A percentile compares a stretch with the other conserved stretches of the same genome.
Evolutionary conservation across 1,140 invertebrate genomes (phyloP).

Genomic region (Thereuonema tuberculata): DNA sequence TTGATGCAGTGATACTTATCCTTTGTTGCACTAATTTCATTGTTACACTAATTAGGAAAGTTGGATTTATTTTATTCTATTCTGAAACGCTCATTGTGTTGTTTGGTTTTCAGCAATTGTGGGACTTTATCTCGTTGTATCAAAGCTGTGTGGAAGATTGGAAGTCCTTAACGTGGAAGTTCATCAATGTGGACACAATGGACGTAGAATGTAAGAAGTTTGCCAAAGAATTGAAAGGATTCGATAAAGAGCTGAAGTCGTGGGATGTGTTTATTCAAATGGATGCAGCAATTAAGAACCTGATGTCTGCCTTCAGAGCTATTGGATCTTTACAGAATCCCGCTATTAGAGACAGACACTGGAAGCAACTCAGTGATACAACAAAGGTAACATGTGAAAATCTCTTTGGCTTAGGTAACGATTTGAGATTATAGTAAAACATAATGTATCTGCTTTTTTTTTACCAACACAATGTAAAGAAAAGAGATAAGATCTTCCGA

Average conservation of each 20-base stretch:
- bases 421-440: too few species aligned
- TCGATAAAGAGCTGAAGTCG: constrained; percentile 73
- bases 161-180: constrained; percentile 91
- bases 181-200: constrained; percentile 95
- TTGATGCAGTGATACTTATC: too few species aligned
- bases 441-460: too few species aligned
- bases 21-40: too few species aligned
- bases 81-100: constrained; percentile 15
- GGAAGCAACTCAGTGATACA: constrained; percentile 88
- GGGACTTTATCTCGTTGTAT: constrained; percentile 88
- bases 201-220: constrained; percentile 97
- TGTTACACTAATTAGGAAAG: too few species aligned
- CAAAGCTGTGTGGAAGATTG: constrained; percentile 82
- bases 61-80: too few species aligned
- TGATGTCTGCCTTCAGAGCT: constrained; percentile 73
- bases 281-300: constrained; percentile 79
- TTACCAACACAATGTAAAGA: too few species aligned
- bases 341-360: constrained; percentile 86
- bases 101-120: constrained; percentile 51
- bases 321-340: constrained; percentile 92
- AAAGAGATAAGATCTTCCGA: too few species aligned
- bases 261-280: constrained; percentile 79
- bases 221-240: constrained; percentile 72
- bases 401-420: too few species aligned
- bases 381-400: constrained; percentile 86